Base-by-base conservation (phyloP, 2,797 vertebrate genomes). In the Coluber constrictor region DNA sequence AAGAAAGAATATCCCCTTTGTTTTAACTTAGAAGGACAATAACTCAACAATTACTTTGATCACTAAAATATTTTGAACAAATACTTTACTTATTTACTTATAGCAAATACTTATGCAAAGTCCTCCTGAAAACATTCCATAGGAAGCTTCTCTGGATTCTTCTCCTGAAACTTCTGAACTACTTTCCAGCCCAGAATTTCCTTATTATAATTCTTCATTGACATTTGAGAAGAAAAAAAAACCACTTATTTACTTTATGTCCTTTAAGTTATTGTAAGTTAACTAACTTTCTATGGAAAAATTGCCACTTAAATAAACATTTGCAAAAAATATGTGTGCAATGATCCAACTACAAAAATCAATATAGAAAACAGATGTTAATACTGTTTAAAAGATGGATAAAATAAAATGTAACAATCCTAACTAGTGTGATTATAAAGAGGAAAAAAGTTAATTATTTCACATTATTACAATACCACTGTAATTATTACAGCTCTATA, bases 251-350 rank as follows among this genome's bases (percentile, higher is more conserved):
- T 15, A 56, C 10, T 94, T 95, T 27, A 90, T n/a, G 74, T 94
- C 55, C 60, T 32, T 93, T 18, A 88, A 56, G 86, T 93, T 92
- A 25, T 94, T 94, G 93, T 89, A 91, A 74, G 92, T 94, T 93
- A 3, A 7, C 79, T 13, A 93, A n/a, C 12, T 13, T 5, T 66
- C 12, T 70, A 70, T 70, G 63, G 29, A n/a, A 70, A 70, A 70
- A 70, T 70, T 70, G 16, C 13, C 5, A 70, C 13, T n/a, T n/a
- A 32, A 66, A 70, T n/a, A 70, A 70, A 32, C 3, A 63, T 32
- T 32, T 70, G n/a, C n/a, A 70, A 5, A 70, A 70, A 70, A 70
- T 70, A 32, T 32, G n/a, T 32, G 2, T 70, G 63, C 63, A 70
- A 29, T 32, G 29, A 70, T 70, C 32, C 66, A 70, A 32, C 5